A percentile compares a stretch with the other conserved stretches of the same genome.
These are phyloP conservation scores for Drosophila dunni DNA, from an alignment of 1,140 invertebrate species.

Conservation along the genomic window DNA sequence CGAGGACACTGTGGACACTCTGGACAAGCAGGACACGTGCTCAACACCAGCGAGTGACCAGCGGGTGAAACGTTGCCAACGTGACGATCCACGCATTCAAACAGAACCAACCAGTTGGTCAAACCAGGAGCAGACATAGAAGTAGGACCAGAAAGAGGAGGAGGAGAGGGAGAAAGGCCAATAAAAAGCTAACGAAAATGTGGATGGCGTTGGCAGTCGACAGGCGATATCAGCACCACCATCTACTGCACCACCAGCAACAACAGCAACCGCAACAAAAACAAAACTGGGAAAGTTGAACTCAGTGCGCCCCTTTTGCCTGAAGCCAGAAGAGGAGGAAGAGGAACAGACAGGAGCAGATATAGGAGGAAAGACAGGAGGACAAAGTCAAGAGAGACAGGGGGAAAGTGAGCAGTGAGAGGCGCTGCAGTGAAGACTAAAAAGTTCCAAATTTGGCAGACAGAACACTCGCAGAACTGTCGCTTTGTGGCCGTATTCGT, in stretches of 20 bases:
- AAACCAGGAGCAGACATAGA: slow-evolving; percentile 4
- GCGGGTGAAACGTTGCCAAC: slow-evolving; percentile 37
- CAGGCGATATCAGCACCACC: slow-evolving; percentile 35
- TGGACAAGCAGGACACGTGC: slow-evolving; percentile 43
- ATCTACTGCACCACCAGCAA: slow-evolving; percentile 26
- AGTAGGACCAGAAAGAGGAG: not conserved
- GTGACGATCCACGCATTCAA: slow-evolving; percentile 34
- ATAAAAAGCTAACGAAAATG: slow-evolving; percentile 73
- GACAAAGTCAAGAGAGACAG: not conserved
- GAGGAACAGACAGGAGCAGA: slow-evolving; percentile 1
- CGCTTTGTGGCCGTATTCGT: slow-evolving; percentile 40
- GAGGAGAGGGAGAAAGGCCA: slow-evolving; percentile 41
- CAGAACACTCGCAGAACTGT: slow-evolving; percentile 31
- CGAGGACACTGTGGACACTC: not conserved
- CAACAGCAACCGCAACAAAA: slow-evolving; percentile 62
- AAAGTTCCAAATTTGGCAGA: slow-evolving; percentile 73
- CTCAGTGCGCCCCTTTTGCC: not conserved
- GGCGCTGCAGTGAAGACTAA: slow-evolving; percentile 44
- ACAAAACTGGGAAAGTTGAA: slow-evolving; percentile 74
- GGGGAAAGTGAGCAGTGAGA: slow-evolving; percentile 7
- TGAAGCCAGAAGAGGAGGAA: slow-evolving; percentile 1
- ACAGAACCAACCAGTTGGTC: slow-evolving; percentile 19
- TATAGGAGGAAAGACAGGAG: slow-evolving; percentile 9
- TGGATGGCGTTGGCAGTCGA: slow-evolving; percentile 56
- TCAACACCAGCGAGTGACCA: slow-evolving; percentile 33